Conservation (phyloP, 1,140 invertebrate genomes). For the Hycleus cichorii region DNA sequence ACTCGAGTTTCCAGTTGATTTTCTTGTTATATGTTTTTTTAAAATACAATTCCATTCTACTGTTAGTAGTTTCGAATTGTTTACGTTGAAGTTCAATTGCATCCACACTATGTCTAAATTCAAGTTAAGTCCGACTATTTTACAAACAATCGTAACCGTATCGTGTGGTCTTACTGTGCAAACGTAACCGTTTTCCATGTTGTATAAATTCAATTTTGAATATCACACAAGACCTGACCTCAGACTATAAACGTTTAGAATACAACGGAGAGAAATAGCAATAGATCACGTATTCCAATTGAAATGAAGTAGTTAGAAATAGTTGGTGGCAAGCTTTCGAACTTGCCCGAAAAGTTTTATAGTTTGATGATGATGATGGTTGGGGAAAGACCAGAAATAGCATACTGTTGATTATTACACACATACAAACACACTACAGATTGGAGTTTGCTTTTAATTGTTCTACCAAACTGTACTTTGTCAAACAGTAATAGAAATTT, state of each 20-base stretch:
- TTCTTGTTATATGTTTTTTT: too few species aligned
- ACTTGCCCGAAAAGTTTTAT: constrained; percentile 5
- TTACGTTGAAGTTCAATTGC: too few species aligned
- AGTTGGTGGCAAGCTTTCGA: constrained; percentile 7
- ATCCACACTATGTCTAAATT: too few species aligned
- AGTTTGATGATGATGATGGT: constrained; percentile 4
- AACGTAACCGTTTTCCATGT: background rate
- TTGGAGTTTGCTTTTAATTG: constrained; percentile 14
- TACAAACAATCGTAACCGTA: constrained; percentile 12
- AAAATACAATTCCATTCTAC: too few species aligned
- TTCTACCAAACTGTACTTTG: constrained; percentile 9
- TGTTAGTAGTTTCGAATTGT: too few species aligned
- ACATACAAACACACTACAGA: background rate
- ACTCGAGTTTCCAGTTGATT: too few species aligned
- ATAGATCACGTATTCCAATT: constrained; percentile 9
- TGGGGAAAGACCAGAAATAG: background rate
- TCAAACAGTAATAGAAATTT: constrained; percentile 15
- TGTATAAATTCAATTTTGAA: constrained; percentile 13
- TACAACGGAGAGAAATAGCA: too few species aligned
- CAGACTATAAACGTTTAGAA: background rate
- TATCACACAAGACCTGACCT: constrained; percentile 11
- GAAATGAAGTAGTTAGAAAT: constrained; percentile 7
- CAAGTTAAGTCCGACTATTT: background rate
- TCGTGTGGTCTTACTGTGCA: constrained; percentile 4
- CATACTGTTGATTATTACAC: constrained; percentile 13